Evolutionary conservation across 2,888 invertebrate genomes (phyloP).

Genomic region (Allacma fusca): DNA sequence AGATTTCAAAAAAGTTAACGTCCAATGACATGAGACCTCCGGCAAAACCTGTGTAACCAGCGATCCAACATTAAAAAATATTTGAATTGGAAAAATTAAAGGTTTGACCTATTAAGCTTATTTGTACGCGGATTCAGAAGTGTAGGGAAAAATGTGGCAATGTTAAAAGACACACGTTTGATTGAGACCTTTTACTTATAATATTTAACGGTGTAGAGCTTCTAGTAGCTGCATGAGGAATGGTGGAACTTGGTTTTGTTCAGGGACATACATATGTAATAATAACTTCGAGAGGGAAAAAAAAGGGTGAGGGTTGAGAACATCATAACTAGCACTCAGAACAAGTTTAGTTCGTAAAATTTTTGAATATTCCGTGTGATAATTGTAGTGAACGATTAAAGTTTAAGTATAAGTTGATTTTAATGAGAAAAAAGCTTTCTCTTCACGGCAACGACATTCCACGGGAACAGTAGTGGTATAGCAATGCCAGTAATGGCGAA

Average conservation of each 20-base stretch:
- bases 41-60: not conserved
- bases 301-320: not conserved
- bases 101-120: not conserved
- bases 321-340: not conserved
- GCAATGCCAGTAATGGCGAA: not conserved
- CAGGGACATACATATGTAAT: no score
- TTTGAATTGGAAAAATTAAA: not conserved
- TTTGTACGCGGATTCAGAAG: not conserved
- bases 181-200: no score
- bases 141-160: not conserved
- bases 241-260: no score
- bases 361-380: constrained; percentile 15
- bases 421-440: constrained; percentile 2
- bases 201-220: no score
- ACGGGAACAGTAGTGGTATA: not conserved
- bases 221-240: no score
- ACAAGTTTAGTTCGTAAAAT: constrained; percentile 3
- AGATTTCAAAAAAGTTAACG: constrained; percentile 4
- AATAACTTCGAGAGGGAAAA: no score
- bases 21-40: not conserved
- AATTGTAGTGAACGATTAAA: constrained; percentile 9
- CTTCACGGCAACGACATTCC: not conserved
- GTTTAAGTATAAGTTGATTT: constrained; percentile 14
- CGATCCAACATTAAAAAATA: not conserved
- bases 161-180: not conserved